Conservation (phyloP, 2,888 invertebrate species). For the Andrena fulva region DNA sequence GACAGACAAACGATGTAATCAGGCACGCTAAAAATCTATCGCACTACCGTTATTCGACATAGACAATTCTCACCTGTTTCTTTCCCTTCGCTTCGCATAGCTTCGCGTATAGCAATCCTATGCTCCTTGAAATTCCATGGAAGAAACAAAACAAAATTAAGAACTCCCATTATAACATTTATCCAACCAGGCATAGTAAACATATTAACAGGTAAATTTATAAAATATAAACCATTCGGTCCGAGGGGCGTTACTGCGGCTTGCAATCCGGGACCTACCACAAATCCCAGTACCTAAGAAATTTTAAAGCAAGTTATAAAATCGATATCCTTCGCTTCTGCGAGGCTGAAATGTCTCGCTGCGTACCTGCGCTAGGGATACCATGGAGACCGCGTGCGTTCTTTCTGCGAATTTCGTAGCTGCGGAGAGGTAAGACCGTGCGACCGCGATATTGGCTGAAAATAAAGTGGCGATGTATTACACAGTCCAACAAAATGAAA, state of each 20-base stretch:
- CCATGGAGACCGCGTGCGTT: constrained; percentile 93
- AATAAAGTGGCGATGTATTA: constrained; percentile 22
- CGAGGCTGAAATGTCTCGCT: not conserved
- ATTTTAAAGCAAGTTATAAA: constrained; percentile 24
- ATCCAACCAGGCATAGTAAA: constrained; percentile 95
- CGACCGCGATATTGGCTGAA: constrained; percentile 92
- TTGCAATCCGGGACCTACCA: constrained; percentile 94
- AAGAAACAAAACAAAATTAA: constrained; percentile 91
- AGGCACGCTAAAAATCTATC: constrained; percentile 17
- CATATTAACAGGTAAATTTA: constrained; percentile 91
- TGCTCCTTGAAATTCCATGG: constrained; percentile 91
- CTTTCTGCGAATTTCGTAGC: constrained; percentile 93
- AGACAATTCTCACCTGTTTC: constrained; percentile 85
- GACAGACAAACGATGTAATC: constrained; percentile 18
- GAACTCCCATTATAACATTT: constrained; percentile 90
- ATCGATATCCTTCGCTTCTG: not conserved
- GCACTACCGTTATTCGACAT: not conserved
- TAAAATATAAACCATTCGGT: constrained; percentile 87
- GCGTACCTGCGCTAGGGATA: constrained; percentile 90
- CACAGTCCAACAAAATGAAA: too few species aligned
- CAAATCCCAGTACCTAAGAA: constrained; percentile 91
- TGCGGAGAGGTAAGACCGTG: constrained; percentile 93
- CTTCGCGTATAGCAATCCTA: constrained; percentile 92
- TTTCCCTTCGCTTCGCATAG: constrained; percentile 91
- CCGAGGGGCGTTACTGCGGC: constrained; percentile 93